Percentiles rank a stretch among this genome's conserved stretches.
phyloP scores from a whole-genome alignment of 2,113 vertebrate genomes.

The Podocnemis expansa region DNA sequence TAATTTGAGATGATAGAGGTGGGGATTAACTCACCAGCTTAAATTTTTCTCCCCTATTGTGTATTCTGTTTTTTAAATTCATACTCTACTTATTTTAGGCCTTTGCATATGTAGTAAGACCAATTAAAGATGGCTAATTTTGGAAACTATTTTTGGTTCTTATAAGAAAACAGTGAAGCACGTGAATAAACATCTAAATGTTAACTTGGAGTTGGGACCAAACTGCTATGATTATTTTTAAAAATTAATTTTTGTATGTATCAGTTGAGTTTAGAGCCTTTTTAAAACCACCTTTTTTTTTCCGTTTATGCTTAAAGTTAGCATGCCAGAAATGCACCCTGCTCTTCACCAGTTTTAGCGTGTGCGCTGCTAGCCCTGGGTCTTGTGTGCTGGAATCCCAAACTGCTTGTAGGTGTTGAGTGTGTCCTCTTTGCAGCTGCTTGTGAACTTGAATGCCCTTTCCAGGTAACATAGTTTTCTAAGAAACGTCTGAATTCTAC shows the following conservation, averaged over 20 bases:
- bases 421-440: constrained; percentile 64
- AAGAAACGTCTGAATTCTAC: constrained; percentile 78
- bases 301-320: constrained; percentile 69
- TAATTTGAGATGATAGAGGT: constrained; percentile 64
- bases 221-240: constrained; percentile 75
- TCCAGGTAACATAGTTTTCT: constrained; percentile 78
- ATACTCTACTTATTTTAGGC: constrained; percentile 63
- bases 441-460: constrained; percentile 71
- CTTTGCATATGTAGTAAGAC: constrained; percentile 67
- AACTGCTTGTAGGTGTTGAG: constrained; percentile 66
- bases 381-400: constrained; percentile 56
- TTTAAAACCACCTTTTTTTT: constrained; percentile 57
- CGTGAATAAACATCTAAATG: constrained; percentile 83
- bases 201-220: constrained; percentile 80
- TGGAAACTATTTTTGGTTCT: constrained; percentile 76
- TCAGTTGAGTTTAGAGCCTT: constrained; percentile 76
- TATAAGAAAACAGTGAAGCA: constrained; percentile 72
- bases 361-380: constrained; percentile 57
- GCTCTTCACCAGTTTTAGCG: constrained; percentile 2
- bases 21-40: constrained; percentile 51
- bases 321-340: constrained; percentile 22
- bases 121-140: constrained; percentile 71
- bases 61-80: constrained; percentile 57
- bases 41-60: constrained; percentile 45
- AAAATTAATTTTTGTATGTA: constrained; percentile 61